Percentiles rank a stretch among this genome's conserved stretches.
These are phyloP conservation scores for Oncopeltus fasciatus DNA, from an alignment of 1,140 invertebrate genomes.

Conservation along the genomic window DNA sequence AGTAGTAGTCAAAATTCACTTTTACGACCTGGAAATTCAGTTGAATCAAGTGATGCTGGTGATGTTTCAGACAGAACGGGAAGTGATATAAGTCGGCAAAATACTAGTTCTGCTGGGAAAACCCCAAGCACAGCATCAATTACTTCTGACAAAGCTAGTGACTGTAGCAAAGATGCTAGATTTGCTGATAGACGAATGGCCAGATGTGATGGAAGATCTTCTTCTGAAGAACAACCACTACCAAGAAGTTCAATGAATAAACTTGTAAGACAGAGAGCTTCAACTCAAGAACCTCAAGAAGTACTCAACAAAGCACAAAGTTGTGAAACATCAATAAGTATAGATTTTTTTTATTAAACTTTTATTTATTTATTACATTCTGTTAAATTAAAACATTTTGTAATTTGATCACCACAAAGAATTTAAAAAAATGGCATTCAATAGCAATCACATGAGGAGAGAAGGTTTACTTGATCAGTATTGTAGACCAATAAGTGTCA, in stretches of 20 bases:
- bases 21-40: slow-evolving; percentile 34
- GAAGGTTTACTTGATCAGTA: too few species aligned
- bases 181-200: slow-evolving; percentile 27
- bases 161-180: slow-evolving; percentile 28
- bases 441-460: too few species aligned
- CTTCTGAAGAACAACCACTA: slow-evolving; percentile 28
- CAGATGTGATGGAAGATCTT: slow-evolving; percentile 27
- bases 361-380: too few species aligned
- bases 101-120: slow-evolving; percentile 31
- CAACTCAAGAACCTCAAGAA: slow-evolving; percentile 33
- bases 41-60: slow-evolving; percentile 44
- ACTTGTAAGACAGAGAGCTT: slow-evolving; percentile 30
- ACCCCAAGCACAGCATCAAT: slow-evolving; percentile 43
- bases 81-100: slow-evolving; percentile 29
- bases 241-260: slow-evolving; percentile 23
- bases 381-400: too few species aligned
- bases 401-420: too few species aligned
- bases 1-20: slow-evolving; percentile 24
- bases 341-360: too few species aligned
- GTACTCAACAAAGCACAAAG: slow-evolving; percentile 26
- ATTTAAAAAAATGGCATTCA: too few species aligned
- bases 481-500: too few species aligned
- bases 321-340: slow-evolving; percentile 40
- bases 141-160: slow-evolving; percentile 40
- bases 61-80: slow-evolving; percentile 41